A percentile compares a stretch with the other conserved stretches of the same genome.
phyloP scores from a whole-genome alignment of 2,888 invertebrate species.

The Flexamia atlantica region DNA sequence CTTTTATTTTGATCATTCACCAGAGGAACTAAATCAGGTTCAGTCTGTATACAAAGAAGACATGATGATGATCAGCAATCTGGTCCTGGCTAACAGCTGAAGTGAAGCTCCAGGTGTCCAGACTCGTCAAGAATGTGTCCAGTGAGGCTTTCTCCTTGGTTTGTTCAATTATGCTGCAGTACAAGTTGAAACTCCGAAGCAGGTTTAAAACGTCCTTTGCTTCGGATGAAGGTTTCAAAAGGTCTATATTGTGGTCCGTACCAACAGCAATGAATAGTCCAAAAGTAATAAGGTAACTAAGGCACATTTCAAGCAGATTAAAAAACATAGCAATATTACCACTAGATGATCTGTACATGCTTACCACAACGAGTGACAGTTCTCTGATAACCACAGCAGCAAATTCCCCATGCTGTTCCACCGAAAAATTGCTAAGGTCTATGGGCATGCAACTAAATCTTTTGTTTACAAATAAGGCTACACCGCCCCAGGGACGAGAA shows the following conservation, averaged over 20 bases:
- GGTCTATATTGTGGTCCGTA: slow-evolving; percentile 35
- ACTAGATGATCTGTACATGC: slow-evolving; percentile 39
- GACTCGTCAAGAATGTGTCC: slow-evolving; percentile 37
- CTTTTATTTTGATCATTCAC: not conserved
- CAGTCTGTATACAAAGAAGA: slow-evolving; percentile 70
- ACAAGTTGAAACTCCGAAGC: slow-evolving; percentile 37
- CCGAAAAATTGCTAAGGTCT: not conserved
- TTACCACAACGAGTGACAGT: slow-evolving; percentile 7
- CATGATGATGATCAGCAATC: slow-evolving; percentile 46
- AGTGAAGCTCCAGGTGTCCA: slow-evolving; percentile 31
- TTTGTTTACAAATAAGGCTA: slow-evolving; percentile 26
- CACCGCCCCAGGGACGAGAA: not conserved
- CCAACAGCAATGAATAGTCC: slow-evolving; percentile 30
- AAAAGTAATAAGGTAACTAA: not conserved
- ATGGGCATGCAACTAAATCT: not conserved
- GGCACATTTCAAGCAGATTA: slow-evolving; percentile 1
- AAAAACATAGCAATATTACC: slow-evolving; percentile 1
- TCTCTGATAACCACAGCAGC: slow-evolving; percentile 27
- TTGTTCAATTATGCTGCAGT: not conserved
- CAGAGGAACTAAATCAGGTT: not conserved
- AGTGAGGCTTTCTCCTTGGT: slow-evolving; percentile 27
- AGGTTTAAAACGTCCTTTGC: slow-evolving; percentile 24
- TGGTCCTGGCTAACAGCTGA: slow-evolving; percentile 17
- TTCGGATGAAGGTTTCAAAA: not conserved
- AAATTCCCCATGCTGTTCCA: slow-evolving; percentile 20